Evolutionary conservation across 2,888 invertebrate genomes (phyloP), one percentile per base, ranked within the genome.

Genomic region (Bellardia pandia): DNA sequence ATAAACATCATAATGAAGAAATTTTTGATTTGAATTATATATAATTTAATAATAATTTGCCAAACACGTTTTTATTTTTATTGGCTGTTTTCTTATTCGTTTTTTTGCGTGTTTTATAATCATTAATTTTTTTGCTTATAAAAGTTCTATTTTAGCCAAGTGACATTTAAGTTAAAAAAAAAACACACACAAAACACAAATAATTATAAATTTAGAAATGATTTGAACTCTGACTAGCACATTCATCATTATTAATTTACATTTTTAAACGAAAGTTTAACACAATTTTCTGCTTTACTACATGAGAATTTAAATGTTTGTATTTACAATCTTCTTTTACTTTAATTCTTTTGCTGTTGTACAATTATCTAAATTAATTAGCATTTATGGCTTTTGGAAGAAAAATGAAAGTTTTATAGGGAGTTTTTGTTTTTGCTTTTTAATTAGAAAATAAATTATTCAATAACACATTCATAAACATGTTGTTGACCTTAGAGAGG

Each of bases 251-350:
- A 23, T 74, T 81, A 64, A 81, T 74, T 81, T 66, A 33, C 81
- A 74, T 81, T 81, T 77, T 74, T 33, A 66, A 80, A 81, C 40
- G 81, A 81, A 81, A 81, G 74, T 74, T 81, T 74, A 74, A 16
- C 56, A 71, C 56, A 56, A 71, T 53, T 53, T 56, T 40, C 33
- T 42, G 53, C 42, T 56, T 58, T 58, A 16, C 16, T 14, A 48
- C 16, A 48, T 58, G 71, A 71, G 71, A 79, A 71, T 62, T 48
- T 62, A 33, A 48, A 51, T 37, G 23, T 40, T 51, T 51, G 0
- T 33, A 3, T 60, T 3, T n/a, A 5, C n/a, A 23, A n/a, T 51
- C 14, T 48, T 2, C 5, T 51, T 51, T 7, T 51, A 33, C 37
- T 62, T 37, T 37, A 11, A 9, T 64, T 64, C 40, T 40, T 8